Evolutionary conservation across 2,113 vertebrate genomes (phyloP).

Genomic region (Isichthys henryi): DNA sequence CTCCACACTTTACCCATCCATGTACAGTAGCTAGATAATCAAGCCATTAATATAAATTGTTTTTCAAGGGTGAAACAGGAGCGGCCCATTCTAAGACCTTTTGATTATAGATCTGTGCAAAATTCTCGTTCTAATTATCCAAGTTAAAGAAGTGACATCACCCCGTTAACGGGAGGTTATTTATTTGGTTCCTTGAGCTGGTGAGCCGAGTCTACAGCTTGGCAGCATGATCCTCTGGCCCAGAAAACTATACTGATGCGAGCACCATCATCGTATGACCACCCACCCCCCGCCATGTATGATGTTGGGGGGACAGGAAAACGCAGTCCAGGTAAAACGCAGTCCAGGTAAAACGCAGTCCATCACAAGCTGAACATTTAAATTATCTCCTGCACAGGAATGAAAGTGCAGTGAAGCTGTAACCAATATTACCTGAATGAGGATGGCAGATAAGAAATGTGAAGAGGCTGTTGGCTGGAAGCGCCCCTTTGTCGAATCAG

Average conservation of each 20-base stretch:
- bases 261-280: neutral
- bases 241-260: neutral
- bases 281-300: neutral
- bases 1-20: neutral
- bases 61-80: neutral
- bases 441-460: neutral
- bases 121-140: neutral
- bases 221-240: neutral
- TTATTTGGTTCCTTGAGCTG: neutral
- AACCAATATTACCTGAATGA: neutral
- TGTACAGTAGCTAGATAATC: neutral
- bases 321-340: neutral
- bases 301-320: neutral
- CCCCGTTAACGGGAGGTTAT: neutral
- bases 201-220: neutral
- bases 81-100: neutral
- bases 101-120: neutral
- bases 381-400: neutral
- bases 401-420: neutral
- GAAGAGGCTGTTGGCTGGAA: neutral
- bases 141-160: neutral
- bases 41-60: neutral
- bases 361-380: neutral
- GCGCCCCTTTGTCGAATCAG: neutral
- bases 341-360: neutral